phyloP scores from a whole-genome alignment of 2,113 vertebrate genomes.

The Galeopterus variegatus region DNA sequence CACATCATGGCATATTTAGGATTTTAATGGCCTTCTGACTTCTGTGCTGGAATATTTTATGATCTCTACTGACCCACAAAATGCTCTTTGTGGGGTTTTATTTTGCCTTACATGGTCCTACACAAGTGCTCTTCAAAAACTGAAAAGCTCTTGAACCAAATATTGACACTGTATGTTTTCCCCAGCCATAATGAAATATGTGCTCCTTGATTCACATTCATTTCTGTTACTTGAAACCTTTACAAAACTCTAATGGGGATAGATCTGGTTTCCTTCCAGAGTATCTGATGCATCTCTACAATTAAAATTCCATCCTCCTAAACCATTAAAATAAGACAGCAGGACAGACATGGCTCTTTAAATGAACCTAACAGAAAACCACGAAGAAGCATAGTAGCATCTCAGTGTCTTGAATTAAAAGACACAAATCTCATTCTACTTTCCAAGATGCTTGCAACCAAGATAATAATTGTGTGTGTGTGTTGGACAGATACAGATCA shows the following conservation, averaged over 20 bases:
- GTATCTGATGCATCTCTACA: constrained; percentile 72
- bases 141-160: constrained; percentile 68
- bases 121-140: constrained; percentile 75
- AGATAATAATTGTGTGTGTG: constrained; percentile 72
- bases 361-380: constrained; percentile 59
- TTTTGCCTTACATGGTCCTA: constrained; percentile 83
- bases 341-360: constrained; percentile 62
- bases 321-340: constrained; percentile 75
- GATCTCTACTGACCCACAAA: constrained; percentile 76
- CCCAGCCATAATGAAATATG: constrained; percentile 68
- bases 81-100: constrained; percentile 79
- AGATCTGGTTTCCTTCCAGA: constrained; percentile 81
- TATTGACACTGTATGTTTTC: constrained; percentile 80
- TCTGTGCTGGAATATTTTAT: constrained; percentile 84
- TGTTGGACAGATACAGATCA: constrained; percentile 66
- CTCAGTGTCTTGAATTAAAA: background rate
- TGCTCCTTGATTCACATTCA: constrained; percentile 74
- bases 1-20: constrained; percentile 77
- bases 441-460: constrained; percentile 57
- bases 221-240: constrained; percentile 66
- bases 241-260: constrained; percentile 48
- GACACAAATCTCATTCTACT: constrained; percentile 39
- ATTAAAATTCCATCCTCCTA: constrained; percentile 84
- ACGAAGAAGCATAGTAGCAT: constrained; percentile 59
- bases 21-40: constrained; percentile 82